Evolutionary conservation across 2,888 invertebrate genomes (phyloP).

Genomic region (Lepidochrysops patricia): DNA sequence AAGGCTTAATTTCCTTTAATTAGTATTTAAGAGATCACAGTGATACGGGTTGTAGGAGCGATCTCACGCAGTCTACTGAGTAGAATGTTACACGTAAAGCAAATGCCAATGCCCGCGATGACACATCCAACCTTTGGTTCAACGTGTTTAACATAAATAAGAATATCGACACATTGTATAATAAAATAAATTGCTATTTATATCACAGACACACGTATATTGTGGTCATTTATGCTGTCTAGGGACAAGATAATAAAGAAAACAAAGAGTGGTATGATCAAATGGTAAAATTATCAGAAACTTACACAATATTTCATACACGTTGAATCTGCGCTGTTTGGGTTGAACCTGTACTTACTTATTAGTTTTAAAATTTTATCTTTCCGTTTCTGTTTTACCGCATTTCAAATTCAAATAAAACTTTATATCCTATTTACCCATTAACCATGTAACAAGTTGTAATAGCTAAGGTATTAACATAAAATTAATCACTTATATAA

Average conservation of each 20-base stretch:
- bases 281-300: neutral
- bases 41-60: slow-evolving; percentile 41
- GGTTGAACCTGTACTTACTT: neutral
- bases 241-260: neutral
- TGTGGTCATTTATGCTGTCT: neutral
- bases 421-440: no score
- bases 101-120: slow-evolving; percentile 10
- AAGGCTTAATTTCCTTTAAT: slow-evolving; percentile 28
- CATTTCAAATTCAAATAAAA: no score
- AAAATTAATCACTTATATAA: no score
- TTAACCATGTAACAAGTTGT: no score
- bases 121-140: slow-evolving; percentile 13
- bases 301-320: neutral
- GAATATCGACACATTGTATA: slow-evolving; percentile 13
- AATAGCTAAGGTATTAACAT: no score
- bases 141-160: slow-evolving; percentile 11
- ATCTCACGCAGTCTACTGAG: slow-evolving; percentile 44
- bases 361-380: no score
- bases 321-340: neutral
- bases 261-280: neutral
- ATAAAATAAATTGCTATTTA: neutral
- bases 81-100: slow-evolving; percentile 5
- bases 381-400: no score
- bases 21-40: slow-evolving; percentile 18
- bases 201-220: neutral